Evolutionary conservation across 2,888 invertebrate species (phyloP), one percentile per base, ranked within the genome.

Genomic region (Troilus luridus): DNA sequence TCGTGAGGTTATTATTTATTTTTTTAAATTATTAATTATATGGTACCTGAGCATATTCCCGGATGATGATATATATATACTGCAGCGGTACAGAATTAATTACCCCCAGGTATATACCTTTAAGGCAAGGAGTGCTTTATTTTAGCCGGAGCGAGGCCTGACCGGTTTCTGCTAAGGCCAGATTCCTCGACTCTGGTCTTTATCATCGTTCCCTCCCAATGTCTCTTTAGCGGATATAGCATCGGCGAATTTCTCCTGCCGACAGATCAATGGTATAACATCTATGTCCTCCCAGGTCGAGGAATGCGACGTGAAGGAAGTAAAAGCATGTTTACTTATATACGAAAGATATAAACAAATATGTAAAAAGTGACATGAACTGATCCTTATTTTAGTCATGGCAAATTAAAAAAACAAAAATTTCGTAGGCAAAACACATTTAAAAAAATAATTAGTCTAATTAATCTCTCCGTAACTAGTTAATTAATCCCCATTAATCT

Each of bases 161-260:
- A 77, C 72, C 72, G 72, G 72, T 77, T 67, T 77, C 41, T 77
- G 10, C 10, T 77, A 41, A 77, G 72, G 72, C 72, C 72, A 77
- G 72, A 77, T 77, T 77, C 72, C 72, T 21, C 21, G 41, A 27
- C 27, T 41, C 72, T 27, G 72, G 27, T 77, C 72, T 77, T 77
- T 77, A 77, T 77, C 72, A 77, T 41, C 41, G 72, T 27, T 21
- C 19, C 27, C 72, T 77, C 41, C 27, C 72, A 17, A 77, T 77
- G 72, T 77, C 72, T 27, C 72, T 77, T 77, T 77, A 77, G 72
- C 72, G 9, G 12, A 41, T 27, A 77, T 77, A 77, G 27, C 72
- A 77, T 77, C 72, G 41, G 72, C 72, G 72, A 77, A 41, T 77
- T 41, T 77, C 72, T 77, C 8, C 72, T 7, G 27, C 72, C 14